Evolutionary conservation across 2,113 vertebrate genomes (phyloP).

Genomic region (Haemorhous mexicanus): DNA sequence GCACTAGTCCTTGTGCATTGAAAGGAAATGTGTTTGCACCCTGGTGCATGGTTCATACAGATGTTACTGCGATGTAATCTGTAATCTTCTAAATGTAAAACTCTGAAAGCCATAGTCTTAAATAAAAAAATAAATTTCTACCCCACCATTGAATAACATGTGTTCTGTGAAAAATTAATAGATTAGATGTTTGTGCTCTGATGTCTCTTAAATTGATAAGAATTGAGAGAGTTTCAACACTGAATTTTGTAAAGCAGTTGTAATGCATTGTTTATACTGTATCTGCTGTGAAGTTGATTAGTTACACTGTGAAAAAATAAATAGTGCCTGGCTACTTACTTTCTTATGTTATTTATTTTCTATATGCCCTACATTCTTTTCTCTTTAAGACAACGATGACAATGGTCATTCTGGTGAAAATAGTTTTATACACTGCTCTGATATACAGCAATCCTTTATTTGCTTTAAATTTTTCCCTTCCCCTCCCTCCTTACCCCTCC

Average conservation of each 20-base stretch:
- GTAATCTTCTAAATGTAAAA: slow-evolving; percentile 21
- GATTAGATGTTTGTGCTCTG: slow-evolving; percentile 30
- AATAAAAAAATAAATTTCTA: neutral
- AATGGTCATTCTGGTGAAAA: neutral
- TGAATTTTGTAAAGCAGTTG: slow-evolving; percentile 30
- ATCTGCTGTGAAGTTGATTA: slow-evolving; percentile 50
- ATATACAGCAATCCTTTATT: neutral
- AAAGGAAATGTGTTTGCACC: slow-evolving; percentile 28
- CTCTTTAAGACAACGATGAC: neutral
- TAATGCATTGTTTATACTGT: slow-evolving; percentile 42
- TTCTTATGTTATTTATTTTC: neutral
- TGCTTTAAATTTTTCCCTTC: neutral
- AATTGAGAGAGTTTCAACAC: neutral
- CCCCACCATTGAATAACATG: neutral
- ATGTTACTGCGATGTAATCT: neutral
- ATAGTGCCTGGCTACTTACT: slow-evolving; percentile 35
- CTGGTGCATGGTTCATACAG: neutral
- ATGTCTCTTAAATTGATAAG: slow-evolving; percentile 24
- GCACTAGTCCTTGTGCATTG: slow-evolving; percentile 19
- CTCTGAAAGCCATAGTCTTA: slow-evolving; percentile 44
- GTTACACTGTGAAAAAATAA: slow-evolving; percentile 65
- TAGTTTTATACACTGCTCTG: neutral
- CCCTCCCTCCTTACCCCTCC: neutral
- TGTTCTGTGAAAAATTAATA: slow-evolving; percentile 13
- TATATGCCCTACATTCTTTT: neutral